Evolutionary conservation across 2,888 invertebrate species (phyloP).

Genomic region (Anarsia innoxiella): DNA sequence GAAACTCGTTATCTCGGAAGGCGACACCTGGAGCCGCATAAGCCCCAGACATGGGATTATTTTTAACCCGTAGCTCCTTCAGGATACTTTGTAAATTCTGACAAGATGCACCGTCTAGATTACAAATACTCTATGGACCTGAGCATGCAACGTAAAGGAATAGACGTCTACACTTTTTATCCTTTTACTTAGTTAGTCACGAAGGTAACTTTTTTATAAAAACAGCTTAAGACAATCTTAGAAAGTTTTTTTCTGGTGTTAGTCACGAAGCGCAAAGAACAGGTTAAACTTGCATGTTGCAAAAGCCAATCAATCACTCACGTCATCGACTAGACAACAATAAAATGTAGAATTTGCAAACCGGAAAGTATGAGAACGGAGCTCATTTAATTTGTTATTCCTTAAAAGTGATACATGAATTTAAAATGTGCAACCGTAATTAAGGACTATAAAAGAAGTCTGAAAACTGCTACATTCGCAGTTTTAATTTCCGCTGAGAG

Average conservation of each 20-base stretch:
- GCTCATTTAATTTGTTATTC: background rate
- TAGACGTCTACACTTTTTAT: constrained; percentile 9
- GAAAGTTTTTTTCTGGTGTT: constrained; percentile 11
- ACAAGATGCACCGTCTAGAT: constrained; percentile 35
- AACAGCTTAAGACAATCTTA: constrained; percentile 10
- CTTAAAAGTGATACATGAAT: background rate
- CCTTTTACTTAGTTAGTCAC: constrained; percentile 11
- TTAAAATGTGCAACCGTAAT: background rate
- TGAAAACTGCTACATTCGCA: background rate
- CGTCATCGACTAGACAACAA: constrained; percentile 7
- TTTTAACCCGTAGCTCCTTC: constrained; percentile 43
- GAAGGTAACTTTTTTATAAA: constrained; percentile 5
- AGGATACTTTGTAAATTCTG: constrained; percentile 37
- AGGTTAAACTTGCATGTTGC: constrained; percentile 8
- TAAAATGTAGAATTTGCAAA: constrained; percentile 8
- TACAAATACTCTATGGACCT: constrained; percentile 17
- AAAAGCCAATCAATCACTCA: constrained; percentile 6
- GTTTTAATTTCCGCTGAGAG: constrained; percentile 8
- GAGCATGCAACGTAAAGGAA: constrained; percentile 5
- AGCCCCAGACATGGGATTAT: constrained; percentile 43
- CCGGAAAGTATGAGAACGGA: constrained; percentile 2
- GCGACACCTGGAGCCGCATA: constrained; percentile 47
- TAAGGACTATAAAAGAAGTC: constrained; percentile 5
- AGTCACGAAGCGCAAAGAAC: constrained; percentile 12
- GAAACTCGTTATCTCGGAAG: constrained; percentile 28